Evolutionary conservation across 2,113 vertebrate species (phyloP).

Genomic region (Accipiter virgatus): DNA sequence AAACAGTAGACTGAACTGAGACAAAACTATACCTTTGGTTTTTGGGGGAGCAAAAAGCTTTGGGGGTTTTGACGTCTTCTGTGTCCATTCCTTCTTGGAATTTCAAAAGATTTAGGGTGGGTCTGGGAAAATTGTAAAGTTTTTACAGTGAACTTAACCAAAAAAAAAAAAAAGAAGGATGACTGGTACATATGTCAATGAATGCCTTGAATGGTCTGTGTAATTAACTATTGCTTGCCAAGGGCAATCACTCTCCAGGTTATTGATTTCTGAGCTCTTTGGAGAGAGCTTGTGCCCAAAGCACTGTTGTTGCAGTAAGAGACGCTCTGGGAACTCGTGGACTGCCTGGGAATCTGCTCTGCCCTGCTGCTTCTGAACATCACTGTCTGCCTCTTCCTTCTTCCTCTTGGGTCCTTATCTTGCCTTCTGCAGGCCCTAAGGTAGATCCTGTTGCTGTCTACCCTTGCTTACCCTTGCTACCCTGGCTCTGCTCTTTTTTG

Average conservation of each 20-base stretch:
- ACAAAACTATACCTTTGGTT: background rate
- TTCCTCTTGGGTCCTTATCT: background rate
- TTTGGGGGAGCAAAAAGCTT: background rate
- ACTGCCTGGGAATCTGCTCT: background rate
- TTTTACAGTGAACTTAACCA: background rate
- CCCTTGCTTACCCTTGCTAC: background rate
- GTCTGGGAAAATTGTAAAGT: background rate
- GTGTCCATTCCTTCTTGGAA: background rate
- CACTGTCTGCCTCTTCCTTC: background rate
- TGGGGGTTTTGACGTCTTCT: background rate
- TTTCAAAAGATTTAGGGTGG: background rate
- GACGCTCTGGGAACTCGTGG: background rate
- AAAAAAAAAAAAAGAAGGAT: background rate
- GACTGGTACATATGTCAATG: background rate
- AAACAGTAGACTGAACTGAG: background rate
- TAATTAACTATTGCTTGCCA: background rate
- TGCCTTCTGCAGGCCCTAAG: background rate
- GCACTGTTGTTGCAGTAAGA: background rate
- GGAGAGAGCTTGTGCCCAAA: background rate
- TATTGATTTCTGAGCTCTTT: background rate
- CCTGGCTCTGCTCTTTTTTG: background rate
- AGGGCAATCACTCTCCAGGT: background rate
- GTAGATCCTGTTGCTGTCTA: background rate
- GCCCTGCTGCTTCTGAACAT: background rate
- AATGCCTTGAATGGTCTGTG: constrained; percentile 4